Evolutionary conservation across 2,113 vertebrate genomes (phyloP), one percentile per base, ranked within the genome.

Genomic region (Xyliphius kryptos): DNA sequence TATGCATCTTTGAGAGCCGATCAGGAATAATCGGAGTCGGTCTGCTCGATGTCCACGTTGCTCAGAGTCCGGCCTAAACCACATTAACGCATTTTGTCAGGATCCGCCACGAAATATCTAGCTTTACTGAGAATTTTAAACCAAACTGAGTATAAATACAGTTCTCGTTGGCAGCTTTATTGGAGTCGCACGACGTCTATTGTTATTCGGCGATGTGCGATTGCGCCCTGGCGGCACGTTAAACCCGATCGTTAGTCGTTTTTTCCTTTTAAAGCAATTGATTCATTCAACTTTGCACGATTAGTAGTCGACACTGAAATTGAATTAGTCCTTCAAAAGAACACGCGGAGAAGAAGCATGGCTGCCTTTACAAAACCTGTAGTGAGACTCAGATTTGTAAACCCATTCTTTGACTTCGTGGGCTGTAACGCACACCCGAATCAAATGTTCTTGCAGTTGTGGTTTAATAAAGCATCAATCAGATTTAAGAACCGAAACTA

Each of bases 291-390:
- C 26, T 32, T 32, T 6, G 43, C 6, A n/a, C 6, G 43, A 63
- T 75, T 71, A 67, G 47, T 78, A 54, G 63, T 12, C 36, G 15
- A 20, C 9, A 3, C 16, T 51, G 77, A 79, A 84, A 82, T 81
- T 77, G 40, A 43, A 67, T 46, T n/a, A n/a, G 43, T 46, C 56
- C 16, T 54, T 53, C 68, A 58, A 64, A 72, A 76, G 75, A 85
- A 83, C 83, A 85, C 80, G 82, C 85, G 81, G 82, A 77, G 78
- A 62, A 61, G n/a, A 32, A 32, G 26, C 26, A 32, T 32, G 26
- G 26, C 26, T 32, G 26, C 26, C 26, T 6, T 32, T 32, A 32
- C 26, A 32, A 32, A 32, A 32, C 26, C 26, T 32, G 26, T 32
- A 32, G 26, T 32, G 26, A 32, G 26, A 5, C 26, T 32, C 26